These are phyloP conservation scores for Phyllotreta striolata DNA, from an alignment of 2,888 invertebrate genomes.

Conservation along the genomic window DNA sequence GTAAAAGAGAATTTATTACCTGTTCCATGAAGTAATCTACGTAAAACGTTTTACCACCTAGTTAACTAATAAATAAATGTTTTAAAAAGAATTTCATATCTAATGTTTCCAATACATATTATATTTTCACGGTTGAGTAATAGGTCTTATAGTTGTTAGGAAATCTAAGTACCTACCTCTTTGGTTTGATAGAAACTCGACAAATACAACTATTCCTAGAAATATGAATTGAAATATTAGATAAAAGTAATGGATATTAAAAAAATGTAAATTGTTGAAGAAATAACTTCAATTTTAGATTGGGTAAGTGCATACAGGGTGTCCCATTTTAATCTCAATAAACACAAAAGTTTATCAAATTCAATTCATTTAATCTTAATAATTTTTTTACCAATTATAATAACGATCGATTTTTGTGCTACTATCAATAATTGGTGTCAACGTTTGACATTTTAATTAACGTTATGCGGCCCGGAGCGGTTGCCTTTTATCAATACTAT, in stretches of 20 bases:
- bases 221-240: constrained; percentile 4
- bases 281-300: too few species aligned
- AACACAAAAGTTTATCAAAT: too few species aligned
- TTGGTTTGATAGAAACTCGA: constrained; percentile 7
- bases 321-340: too few species aligned
- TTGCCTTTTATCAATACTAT: constrained; percentile 1
- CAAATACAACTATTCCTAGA: constrained; percentile 7
- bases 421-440: too few species aligned
- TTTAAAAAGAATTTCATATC: constrained; percentile 13
- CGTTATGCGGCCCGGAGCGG: too few species aligned
- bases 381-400: too few species aligned
- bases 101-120: constrained; percentile 9
- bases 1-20: constrained; percentile 3
- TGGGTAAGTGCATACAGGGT: too few species aligned
- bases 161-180: constrained; percentile 12
- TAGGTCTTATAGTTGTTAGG: constrained; percentile 3
- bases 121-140: constrained; percentile 16
- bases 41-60: constrained; percentile 5
- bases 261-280: too few species aligned
- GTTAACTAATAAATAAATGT: constrained; percentile 5
- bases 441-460: too few species aligned
- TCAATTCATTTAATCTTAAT: too few species aligned
- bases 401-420: too few species aligned
- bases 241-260: constrained; percentile 1
- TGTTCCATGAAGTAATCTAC: constrained; percentile 11